These are phyloP conservation scores for Hyposmocoma kahamanoa DNA, from an alignment of 1,140 invertebrate genomes.

Conservation along the genomic window DNA sequence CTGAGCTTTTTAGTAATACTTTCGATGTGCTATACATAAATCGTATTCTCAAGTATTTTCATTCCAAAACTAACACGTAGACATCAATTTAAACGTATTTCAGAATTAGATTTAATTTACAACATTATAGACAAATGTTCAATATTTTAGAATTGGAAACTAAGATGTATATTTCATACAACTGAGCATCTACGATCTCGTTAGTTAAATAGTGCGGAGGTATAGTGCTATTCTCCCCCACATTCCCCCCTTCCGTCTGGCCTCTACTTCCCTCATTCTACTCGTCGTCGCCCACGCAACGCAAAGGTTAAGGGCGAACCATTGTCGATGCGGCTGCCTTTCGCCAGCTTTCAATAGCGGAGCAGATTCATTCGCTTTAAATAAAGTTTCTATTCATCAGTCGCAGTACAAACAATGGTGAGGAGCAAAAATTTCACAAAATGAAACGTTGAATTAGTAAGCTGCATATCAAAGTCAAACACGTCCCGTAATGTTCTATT, in stretches of 20 bases:
- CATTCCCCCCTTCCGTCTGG: conserved; percentile 2
- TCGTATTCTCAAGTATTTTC: not conserved
- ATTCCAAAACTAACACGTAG: not conserved
- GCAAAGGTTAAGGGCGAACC: conserved; percentile 56
- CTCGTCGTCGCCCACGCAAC: conserved; percentile 28
- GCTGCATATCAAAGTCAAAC: too few species aligned
- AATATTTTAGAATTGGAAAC: not conserved
- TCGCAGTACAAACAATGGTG: not conserved
- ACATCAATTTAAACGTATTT: not conserved
- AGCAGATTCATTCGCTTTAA: conserved; percentile 1
- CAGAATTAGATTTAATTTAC: not conserved
- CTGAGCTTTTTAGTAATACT: too few species aligned
- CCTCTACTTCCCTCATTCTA: conserved; percentile 8
- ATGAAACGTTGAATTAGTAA: too few species aligned
- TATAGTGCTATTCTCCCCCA: not conserved
- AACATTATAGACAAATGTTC: not conserved
- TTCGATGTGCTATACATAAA: not conserved
- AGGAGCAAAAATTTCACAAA: too few species aligned
- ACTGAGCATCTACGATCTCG: conserved; percentile 24
- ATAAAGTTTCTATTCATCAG: conserved; percentile 4
- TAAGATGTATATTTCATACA: conserved; percentile 12
- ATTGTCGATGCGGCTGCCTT: conserved; percentile 22
- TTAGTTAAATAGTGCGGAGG: conserved; percentile 24
- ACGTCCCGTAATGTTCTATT: too few species aligned
- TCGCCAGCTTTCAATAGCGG: conserved; percentile 13